These are phyloP conservation scores for Synodontis membranacea DNA, from an alignment of 2,113 vertebrate species.

Conservation along the genomic window DNA sequence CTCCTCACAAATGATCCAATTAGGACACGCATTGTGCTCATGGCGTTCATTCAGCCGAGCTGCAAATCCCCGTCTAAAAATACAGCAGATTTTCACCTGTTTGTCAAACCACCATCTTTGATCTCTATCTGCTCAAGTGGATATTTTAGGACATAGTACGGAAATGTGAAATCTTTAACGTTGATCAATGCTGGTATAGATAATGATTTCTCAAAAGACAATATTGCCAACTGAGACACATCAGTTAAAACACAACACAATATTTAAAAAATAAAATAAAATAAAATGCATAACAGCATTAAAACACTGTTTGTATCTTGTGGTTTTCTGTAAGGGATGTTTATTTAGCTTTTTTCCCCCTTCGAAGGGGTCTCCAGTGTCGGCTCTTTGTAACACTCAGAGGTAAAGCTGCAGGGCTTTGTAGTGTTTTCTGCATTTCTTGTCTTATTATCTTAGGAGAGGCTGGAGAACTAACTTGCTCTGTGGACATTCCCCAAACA, in stretches of 20 bases:
- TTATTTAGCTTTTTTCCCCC: not conserved
- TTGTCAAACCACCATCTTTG: not conserved
- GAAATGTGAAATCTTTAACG: not conserved
- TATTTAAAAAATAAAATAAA: not conserved
- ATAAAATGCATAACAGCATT: too few species aligned
- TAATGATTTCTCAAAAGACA: not conserved
- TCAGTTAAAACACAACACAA: not conserved
- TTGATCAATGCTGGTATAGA: not conserved
- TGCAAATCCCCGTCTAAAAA: constrained; percentile 33
- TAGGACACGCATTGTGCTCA: constrained; percentile 24
- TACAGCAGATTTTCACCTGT: constrained; percentile 20
- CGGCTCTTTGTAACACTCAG: not conserved
- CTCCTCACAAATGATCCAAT: constrained; percentile 42
- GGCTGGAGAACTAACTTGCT: not conserved
- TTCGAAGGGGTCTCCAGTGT: not conserved
- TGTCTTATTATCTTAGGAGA: not conserved
- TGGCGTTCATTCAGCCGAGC: not conserved
- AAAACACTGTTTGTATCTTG: not conserved
- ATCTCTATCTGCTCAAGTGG: not conserved
- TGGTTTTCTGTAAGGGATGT: not conserved
- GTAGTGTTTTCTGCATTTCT: not conserved
- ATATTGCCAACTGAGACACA: not conserved
- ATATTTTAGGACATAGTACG: not conserved
- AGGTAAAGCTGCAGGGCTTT: not conserved
- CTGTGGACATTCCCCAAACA: not conserved